Conservation (phyloP, 2,797 vertebrate species). For the Tenualosa thibaudeaui region DNA sequence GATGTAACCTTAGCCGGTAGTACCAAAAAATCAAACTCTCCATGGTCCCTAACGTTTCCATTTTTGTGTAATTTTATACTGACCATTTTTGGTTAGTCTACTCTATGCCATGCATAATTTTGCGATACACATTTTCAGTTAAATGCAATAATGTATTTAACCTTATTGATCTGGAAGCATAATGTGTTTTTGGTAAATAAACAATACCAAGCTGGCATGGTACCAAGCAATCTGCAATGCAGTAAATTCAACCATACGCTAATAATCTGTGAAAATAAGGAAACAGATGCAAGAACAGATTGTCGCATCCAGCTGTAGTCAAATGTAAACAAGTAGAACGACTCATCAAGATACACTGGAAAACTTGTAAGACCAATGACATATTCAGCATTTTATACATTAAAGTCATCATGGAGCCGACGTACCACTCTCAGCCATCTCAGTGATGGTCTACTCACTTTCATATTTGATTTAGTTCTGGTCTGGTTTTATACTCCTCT, state of each 20-base stretch:
- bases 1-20: neutral
- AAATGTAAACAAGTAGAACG: neutral
- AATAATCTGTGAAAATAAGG: neutral
- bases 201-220: constrained; percentile 1
- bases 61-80: neutral
- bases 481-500: neutral
- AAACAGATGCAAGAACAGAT: neutral
- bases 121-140: neutral
- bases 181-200: constrained; percentile 1
- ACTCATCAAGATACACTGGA: neutral
- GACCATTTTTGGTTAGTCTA: neutral
- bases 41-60: neutral
- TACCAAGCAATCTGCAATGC: constrained; percentile 10
- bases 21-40: neutral
- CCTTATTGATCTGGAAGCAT: neutral
- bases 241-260: neutral
- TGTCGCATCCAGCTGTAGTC: neutral
- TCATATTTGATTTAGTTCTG: no score
- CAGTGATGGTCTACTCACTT: no score
- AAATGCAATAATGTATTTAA: neutral
- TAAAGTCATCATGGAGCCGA: neutral
- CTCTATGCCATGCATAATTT: neutral
- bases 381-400: neutral
- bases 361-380: neutral
- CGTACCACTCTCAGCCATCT: no score